These are phyloP conservation scores for Scomber colias DNA, from an alignment of 2,113 vertebrate species.

Conservation along the genomic window DNA sequence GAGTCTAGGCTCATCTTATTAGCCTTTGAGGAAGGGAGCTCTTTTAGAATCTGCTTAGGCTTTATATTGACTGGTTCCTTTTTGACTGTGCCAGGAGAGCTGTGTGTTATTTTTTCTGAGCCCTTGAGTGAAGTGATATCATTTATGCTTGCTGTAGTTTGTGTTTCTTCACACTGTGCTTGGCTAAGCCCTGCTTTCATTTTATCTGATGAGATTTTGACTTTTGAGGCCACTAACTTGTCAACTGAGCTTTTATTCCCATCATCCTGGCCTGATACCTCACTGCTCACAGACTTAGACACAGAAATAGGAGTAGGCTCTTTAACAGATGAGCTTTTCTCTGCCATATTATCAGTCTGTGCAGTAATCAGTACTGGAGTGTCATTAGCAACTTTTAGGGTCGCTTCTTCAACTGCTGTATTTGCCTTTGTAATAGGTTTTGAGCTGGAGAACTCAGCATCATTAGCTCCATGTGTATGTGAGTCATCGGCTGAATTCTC, in stretches of 20 bases:
- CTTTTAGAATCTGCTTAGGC: slow-evolving; percentile 37
- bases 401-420: slow-evolving; percentile 22
- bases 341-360: neutral
- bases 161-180: slow-evolving; percentile 6
- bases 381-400: slow-evolving; percentile 34
- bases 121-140: slow-evolving; percentile 11
- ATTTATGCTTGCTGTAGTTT: slow-evolving; percentile 5
- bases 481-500: slow-evolving; percentile 66
- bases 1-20: slow-evolving; percentile 44
- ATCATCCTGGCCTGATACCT: neutral
- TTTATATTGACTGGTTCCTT: slow-evolving; percentile 28
- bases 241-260: neutral
- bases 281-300: slow-evolving; percentile 11
- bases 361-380: neutral
- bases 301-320: slow-evolving; percentile 15
- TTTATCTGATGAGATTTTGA: slow-evolving; percentile 11
- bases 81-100: neutral
- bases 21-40: slow-evolving; percentile 7
- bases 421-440: slow-evolving; percentile 38
- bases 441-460: slow-evolving; percentile 28
- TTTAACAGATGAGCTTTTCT: slow-evolving; percentile 7
- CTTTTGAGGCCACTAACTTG: slow-evolving; percentile 24
- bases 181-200: neutral
- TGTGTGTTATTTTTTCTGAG: slow-evolving; percentile 5
- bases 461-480: slow-evolving; percentile 64